phyloP scores from a whole-genome alignment of 2,113 vertebrate genomes.

The Mugil cephalus region DNA sequence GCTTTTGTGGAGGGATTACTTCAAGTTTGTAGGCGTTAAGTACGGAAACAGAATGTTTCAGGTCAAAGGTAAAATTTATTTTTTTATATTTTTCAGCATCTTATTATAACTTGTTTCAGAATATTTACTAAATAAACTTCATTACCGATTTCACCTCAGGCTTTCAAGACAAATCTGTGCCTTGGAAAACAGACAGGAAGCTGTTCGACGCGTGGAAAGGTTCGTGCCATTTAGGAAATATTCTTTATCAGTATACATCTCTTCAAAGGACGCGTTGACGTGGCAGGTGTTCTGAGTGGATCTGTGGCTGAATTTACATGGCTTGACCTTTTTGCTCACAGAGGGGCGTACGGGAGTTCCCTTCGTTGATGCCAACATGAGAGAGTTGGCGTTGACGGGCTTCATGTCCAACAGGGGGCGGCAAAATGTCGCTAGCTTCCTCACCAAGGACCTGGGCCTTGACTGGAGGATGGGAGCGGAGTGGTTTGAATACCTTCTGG shows the following conservation, averaged over 20 bases:
- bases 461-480: constrained; percentile 91
- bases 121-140: not conserved
- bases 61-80: constrained; percentile 72
- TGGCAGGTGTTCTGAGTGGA: not conserved
- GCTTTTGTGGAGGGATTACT: constrained; percentile 90
- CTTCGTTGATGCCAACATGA: constrained; percentile 90
- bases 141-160: constrained; percentile 66
- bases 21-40: constrained; percentile 86
- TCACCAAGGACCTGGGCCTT: constrained; percentile 88
- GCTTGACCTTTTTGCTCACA: constrained; percentile 39
- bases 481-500: constrained; percentile 88
- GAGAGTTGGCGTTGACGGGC: constrained; percentile 84
- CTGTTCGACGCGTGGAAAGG: constrained; percentile 88
- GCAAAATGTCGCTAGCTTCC: constrained; percentile 89
- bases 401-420: constrained; percentile 90
- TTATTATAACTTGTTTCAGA: not conserved
- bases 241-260: not conserved
- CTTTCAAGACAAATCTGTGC: constrained; percentile 85
- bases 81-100: not conserved
- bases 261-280: not conserved
- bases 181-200: constrained; percentile 86
- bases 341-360: constrained; percentile 88
- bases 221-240: constrained; percentile 43
- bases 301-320: not conserved
- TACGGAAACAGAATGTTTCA: constrained; percentile 86